These are phyloP conservation scores for Athrips mouffetella DNA, from an alignment of 2,888 invertebrate genomes.

Conservation along the genomic window DNA sequence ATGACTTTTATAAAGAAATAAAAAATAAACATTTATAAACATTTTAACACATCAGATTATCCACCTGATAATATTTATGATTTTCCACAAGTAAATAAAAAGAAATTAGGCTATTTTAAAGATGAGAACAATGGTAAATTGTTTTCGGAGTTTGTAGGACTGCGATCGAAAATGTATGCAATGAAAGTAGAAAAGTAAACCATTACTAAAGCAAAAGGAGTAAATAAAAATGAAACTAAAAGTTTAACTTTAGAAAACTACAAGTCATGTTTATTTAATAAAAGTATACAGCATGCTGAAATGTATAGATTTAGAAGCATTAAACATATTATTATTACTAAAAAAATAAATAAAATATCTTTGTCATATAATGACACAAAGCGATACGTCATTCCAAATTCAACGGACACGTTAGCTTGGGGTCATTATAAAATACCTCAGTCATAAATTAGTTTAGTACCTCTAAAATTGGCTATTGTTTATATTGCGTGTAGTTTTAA, in stretches of 20 bases:
- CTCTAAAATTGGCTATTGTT: no score
- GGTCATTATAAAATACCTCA: conserved; percentile 20
- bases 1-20: conserved; percentile 17
- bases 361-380: conserved; percentile 21
- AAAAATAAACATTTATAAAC: neutral
- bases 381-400: conserved; percentile 11
- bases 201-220: conserved; percentile 27
- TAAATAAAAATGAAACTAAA: conserved; percentile 25
- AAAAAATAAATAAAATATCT: conserved; percentile 25
- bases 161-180: conserved; percentile 23
- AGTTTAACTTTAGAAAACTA: conserved; percentile 22
- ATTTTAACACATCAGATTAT: conserved; percentile 21
- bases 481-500: no score
- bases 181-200: conserved; percentile 24
- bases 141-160: conserved; percentile 20
- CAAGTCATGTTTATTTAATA: conserved; percentile 22
- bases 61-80: neutral
- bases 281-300: conserved; percentile 9
- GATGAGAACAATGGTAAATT: conserved; percentile 25
- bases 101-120: conserved; percentile 23
- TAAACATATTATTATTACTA: conserved; percentile 26
- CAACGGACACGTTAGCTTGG: conserved; percentile 18
- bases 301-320: conserved; percentile 25
- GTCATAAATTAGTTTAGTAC: no score
- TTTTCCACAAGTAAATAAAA: conserved; percentile 21